Base-by-base conservation (phyloP, 1,140 invertebrate genomes). In the Drosophila seguyi region DNA sequence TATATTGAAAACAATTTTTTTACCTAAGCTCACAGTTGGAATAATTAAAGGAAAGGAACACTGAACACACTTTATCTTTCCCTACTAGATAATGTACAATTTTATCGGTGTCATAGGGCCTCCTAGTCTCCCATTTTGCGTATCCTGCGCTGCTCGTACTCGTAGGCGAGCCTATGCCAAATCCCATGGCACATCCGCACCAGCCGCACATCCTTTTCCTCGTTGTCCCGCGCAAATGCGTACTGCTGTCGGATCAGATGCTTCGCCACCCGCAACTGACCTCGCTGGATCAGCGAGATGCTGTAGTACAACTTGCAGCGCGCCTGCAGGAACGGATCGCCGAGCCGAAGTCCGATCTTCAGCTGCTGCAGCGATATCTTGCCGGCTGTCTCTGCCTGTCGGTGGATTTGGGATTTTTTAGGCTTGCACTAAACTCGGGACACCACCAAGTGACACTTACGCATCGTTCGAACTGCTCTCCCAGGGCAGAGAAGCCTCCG, bases 401-500 rank as follows among this genome's bases (percentile, higher is more conserved):
- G 92, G 27, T 31, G n/a, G 20, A 16, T 25, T 22, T 11, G 8
- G 0, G 25, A 27, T 18, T 48, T 10, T n/a, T 31, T 50, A 13
- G n/a, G 31, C 27, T 48, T 18, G 5, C 2, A 29, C 3, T 6
- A 11, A 6, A 13, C 47, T 18, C 10, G n/a, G 10, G 6, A 18
- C n/a, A 6, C n/a, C 20, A 14, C 0, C 11, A 4, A 18, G 27
- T 2, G 14, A 13, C 3, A 81, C 95, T 95, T 95, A 97, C 97
- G 94, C 96, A 98, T 84, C 95, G 93, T 55, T 93, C 84, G 93
- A 96, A 96, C 75, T 96, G 95, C 90, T 99, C 98, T 18, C 98
- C 98, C 50, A 99, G 94, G 10, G 98, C 96, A 22, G 98, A 99
- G 93, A 97, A 99, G 6, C 97, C 98, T 45, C 98, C 98, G 52